A percentile compares a stretch with the other conserved stretches of the same genome.
Evolutionary conservation across 2,797 vertebrate genomes (phyloP).

Genomic region (Glyptemys insculpta): DNA sequence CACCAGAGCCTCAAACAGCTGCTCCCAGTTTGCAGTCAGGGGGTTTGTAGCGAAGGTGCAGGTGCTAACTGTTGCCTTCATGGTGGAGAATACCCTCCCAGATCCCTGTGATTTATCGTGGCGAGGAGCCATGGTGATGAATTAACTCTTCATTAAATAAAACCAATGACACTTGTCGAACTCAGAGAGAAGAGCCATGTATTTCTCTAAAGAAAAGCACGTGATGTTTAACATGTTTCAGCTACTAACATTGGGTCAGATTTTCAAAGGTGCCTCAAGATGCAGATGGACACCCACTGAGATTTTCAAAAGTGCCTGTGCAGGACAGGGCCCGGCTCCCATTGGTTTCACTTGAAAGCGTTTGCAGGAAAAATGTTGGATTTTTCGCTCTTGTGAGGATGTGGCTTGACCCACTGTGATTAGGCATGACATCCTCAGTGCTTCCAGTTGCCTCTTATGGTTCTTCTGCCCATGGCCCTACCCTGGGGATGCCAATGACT

Average conservation of each 20-base stretch:
- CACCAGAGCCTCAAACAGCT: accelerated
- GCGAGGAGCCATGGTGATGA: neutral
- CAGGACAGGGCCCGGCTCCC: neutral
- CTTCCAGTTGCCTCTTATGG: no score
- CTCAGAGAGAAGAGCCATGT: neutral
- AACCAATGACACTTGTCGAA: neutral
- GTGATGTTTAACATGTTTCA: neutral
- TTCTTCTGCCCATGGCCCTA: no score
- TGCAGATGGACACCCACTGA: accelerated
- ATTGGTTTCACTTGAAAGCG: neutral
- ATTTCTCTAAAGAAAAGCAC: neutral
- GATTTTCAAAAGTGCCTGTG: neutral
- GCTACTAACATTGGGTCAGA: no score
- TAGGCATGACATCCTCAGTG: neutral
- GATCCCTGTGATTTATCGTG: no score
- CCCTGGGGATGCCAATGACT: no score
- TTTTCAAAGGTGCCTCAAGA: accelerated
- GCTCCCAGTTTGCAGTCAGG: accelerated
- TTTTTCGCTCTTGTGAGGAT: neutral
- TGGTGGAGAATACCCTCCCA: accelerated
- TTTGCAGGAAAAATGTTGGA: neutral
- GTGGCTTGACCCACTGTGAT: neutral
- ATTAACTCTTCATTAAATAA: neutral
- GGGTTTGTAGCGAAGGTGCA: neutral
- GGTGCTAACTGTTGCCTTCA: accelerated